Evolutionary conservation across 2,113 vertebrate species (phyloP).

Genomic region (Bos taurus): DNA sequence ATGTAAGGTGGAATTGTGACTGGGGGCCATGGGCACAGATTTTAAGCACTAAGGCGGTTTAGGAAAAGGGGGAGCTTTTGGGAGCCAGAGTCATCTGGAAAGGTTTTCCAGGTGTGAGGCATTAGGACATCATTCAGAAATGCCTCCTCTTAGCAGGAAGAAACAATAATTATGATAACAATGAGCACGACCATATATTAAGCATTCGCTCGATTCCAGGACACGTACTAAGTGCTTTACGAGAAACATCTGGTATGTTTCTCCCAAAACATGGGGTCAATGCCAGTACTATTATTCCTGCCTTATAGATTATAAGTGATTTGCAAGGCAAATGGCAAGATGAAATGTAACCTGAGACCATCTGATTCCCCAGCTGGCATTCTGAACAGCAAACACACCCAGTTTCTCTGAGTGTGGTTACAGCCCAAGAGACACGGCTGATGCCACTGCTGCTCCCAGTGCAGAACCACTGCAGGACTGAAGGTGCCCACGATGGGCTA

Average conservation of each 20-base stretch:
- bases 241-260: neutral
- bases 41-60: neutral
- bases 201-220: neutral
- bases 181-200: neutral
- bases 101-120: neutral
- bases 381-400: no score
- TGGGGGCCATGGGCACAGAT: neutral
- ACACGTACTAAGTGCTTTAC: neutral
- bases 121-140: neutral
- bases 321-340: neutral
- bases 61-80: neutral
- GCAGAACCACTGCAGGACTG: fast-evolving
- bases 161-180: neutral
- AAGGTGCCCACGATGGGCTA: fast-evolving
- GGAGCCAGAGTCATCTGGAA: neutral
- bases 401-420: neutral
- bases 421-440: fast-evolving
- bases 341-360: neutral
- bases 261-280: neutral
- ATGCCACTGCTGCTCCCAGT: neutral
- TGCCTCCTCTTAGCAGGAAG: neutral
- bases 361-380: neutral
- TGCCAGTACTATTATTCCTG: no score
- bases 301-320: neutral
- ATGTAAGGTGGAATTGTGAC: no score